Conservation (phyloP, 2,888 invertebrate genomes). For the Deroplatys truncata region DNA sequence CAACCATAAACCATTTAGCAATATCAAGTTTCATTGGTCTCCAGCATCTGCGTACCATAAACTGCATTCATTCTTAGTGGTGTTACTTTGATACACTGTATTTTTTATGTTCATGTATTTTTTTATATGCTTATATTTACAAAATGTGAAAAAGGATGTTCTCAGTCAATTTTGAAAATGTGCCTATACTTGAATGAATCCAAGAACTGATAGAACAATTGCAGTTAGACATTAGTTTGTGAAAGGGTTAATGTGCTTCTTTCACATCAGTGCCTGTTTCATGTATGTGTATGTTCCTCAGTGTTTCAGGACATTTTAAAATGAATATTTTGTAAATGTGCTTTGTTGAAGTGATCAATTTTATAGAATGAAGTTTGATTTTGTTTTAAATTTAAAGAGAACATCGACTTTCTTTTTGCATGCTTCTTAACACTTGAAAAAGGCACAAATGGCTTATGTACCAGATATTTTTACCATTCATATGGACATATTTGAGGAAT, state of each 20-base stretch:
- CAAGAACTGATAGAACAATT: neutral
- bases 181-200: neutral
- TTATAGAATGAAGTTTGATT: neutral
- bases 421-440: neutral
- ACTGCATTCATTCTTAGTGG: neutral
- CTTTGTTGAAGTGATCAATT: neutral
- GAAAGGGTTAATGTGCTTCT: neutral
- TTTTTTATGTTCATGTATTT: neutral
- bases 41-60: neutral
- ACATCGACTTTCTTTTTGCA: neutral
- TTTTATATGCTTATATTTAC: neutral
- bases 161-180: neutral
- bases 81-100: neutral
- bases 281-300: neutral
- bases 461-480: neutral
- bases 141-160: neutral
- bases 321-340: neutral
- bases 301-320: neutral
- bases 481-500: neutral
- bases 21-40: neutral
- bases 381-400: neutral
- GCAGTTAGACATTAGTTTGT: neutral
- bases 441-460: neutral
- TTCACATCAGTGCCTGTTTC: neutral
- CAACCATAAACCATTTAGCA: neutral